Evolutionary conservation across 2,113 vertebrate genomes (phyloP).

Genomic region (Apteryx owenii): DNA sequence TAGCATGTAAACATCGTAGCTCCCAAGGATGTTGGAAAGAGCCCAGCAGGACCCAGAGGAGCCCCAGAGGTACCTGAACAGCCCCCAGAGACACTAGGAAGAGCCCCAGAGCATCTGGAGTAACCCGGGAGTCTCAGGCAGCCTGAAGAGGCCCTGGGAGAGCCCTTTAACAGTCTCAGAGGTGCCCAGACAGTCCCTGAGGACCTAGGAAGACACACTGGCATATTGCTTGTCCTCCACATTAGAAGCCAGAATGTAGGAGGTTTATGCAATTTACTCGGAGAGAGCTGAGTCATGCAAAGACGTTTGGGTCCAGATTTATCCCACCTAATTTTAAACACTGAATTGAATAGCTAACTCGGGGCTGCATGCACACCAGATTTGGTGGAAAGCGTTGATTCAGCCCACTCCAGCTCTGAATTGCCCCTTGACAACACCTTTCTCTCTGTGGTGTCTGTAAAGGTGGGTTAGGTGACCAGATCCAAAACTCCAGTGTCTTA

Average conservation of each 20-base stretch:
- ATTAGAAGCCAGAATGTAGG: fast-evolving
- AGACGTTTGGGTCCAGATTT: background rate
- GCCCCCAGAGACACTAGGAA: background rate
- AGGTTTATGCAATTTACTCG: background rate
- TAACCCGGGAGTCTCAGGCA: background rate
- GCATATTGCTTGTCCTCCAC: fast-evolving
- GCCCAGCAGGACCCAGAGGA: background rate
- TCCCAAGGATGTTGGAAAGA: background rate
- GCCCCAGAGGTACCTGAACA: background rate
- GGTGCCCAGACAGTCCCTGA: background rate
- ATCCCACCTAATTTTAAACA: background rate
- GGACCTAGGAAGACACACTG: background rate
- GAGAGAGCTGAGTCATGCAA: constrained; percentile 15
- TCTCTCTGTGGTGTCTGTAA: background rate
- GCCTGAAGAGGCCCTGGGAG: background rate
- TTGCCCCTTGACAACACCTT: background rate
- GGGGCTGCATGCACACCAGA: background rate
- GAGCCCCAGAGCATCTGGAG: background rate
- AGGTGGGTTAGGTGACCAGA: background rate
- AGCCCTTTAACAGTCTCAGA: background rate
- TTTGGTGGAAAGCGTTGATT: background rate
- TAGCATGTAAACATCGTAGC: background rate
- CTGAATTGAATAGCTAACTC: background rate
- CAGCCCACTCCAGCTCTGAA: background rate
- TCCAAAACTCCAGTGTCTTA: background rate